These are phyloP conservation scores for Parambassis ranga DNA, from an alignment of 2,797 vertebrate species.

Conservation along the genomic window DNA sequence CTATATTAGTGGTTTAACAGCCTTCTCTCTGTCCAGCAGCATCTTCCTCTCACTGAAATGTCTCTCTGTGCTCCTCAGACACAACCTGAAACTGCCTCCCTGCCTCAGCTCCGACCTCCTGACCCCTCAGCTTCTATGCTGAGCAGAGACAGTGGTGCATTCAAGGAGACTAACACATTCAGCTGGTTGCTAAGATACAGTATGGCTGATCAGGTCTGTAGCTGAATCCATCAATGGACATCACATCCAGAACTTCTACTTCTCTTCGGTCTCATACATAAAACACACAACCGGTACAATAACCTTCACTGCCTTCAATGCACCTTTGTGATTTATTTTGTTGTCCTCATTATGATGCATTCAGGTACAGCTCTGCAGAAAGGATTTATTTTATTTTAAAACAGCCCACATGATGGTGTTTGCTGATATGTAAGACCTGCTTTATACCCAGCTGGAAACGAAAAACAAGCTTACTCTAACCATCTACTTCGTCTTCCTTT, in stretches of 20 bases:
- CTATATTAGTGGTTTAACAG: too few species aligned
- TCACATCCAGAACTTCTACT: background rate
- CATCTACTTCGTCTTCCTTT: too few species aligned
- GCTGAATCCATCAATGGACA: background rate
- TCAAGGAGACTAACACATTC: constrained; percentile 1
- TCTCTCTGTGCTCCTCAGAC: background rate
- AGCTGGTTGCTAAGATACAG: constrained; percentile 38
- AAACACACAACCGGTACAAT: too few species aligned
- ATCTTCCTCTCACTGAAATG: background rate
- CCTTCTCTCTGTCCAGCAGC: background rate
- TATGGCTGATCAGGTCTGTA: background rate
- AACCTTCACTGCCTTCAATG: too few species aligned
- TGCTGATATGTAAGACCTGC: too few species aligned
- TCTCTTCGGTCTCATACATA: background rate
- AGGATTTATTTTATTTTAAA: too few species aligned
- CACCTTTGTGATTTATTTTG: too few species aligned
- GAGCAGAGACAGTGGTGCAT: constrained; percentile 3
- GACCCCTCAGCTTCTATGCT: constrained; percentile 7
- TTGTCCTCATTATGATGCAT: too few species aligned
- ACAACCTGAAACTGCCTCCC: background rate
- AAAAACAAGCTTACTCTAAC: too few species aligned
- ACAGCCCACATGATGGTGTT: too few species aligned
- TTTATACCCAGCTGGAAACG: too few species aligned
- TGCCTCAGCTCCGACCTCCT: constrained; percentile 10
- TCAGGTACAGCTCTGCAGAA: too few species aligned